A percentile compares a stretch with the other conserved stretches of the same genome.
These are phyloP conservation scores for Pipistrellus pygmaeus DNA, from an alignment of 2,797 vertebrate species.

Conservation along the genomic window DNA sequence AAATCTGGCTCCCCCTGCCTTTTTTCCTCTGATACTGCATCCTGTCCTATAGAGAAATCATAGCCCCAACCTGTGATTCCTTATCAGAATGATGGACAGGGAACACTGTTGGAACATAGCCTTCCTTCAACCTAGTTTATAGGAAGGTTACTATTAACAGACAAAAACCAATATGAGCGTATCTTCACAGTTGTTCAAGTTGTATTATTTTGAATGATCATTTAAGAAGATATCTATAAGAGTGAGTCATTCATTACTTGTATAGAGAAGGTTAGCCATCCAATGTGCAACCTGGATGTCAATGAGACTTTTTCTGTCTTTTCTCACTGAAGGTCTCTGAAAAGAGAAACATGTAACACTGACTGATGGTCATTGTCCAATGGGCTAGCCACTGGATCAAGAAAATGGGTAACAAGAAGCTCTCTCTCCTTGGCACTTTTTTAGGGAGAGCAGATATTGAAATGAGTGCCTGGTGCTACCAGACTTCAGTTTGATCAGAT, in stretches of 20 bases:
- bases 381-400: neutral
- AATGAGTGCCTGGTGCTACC: neutral
- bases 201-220: neutral
- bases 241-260: neutral
- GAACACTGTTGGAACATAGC: too few species aligned
- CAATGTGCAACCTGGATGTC: neutral
- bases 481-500: neutral
- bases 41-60: neutral
- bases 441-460: neutral
- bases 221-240: neutral
- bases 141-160: neutral
- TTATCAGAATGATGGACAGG: neutral
- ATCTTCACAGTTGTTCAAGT: neutral
- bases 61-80: neutral
- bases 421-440: neutral
- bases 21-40: neutral
- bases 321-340: neutral
- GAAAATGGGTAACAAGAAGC: neutral
- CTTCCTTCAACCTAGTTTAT: neutral
- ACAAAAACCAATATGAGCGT: neutral
- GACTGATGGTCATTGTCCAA: neutral
- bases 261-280: neutral
- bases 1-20: neutral
- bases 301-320: neutral
- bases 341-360: neutral